Evolutionary conservation across 2,113 vertebrate species (phyloP), one percentile per base, ranked within the genome.

Genomic region (Malaclemys terrapin): DNA sequence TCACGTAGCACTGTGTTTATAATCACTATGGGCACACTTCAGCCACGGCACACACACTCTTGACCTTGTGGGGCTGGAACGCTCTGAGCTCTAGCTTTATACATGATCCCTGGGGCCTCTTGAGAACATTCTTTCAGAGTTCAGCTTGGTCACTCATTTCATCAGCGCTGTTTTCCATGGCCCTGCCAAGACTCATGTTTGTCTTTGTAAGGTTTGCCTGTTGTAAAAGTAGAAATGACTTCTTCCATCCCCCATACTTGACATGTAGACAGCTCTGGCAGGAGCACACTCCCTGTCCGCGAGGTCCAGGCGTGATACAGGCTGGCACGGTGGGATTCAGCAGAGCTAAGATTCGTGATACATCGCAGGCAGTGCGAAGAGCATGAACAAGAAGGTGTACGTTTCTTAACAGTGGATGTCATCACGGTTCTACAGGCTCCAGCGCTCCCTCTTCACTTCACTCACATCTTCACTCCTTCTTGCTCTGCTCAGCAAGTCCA

Each of bases 111-210:
- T 57, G 25, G 56, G 59, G 59, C 27, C 14, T 35, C 14, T 35
- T 65, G 62, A 42, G 38, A 25, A 13, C 31, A 62, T 88, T 25
- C 2, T 27, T 88, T 53, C 84, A 69, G 35, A 82, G 8, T 82
- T 96, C 57, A 31, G 1, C 6, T 80, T 22, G 10, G 11, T n/a
- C 49, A 16, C n/a, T 93, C 92, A 50, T 95, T 88, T 84, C 85
- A 89, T 91, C 47, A 17, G 27, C 76, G 0, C 3, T 75, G 91
- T 2, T 7, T 91, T 94, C 53, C 38, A 16, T 17, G 57, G 3
- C n/a, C 47, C 42, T 88, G 38, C 22, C 38, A 25, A 84, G 16
- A 27, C 29, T 38, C 79, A 72, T 10, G 2, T 38, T n/a, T 56
- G 1, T 22, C 80, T 56, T 56, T 9, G 0, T 80, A 29, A 59